Evolutionary conservation across 2,888 invertebrate species (phyloP).

Genomic region (Auanema freiburgensis): DNA sequence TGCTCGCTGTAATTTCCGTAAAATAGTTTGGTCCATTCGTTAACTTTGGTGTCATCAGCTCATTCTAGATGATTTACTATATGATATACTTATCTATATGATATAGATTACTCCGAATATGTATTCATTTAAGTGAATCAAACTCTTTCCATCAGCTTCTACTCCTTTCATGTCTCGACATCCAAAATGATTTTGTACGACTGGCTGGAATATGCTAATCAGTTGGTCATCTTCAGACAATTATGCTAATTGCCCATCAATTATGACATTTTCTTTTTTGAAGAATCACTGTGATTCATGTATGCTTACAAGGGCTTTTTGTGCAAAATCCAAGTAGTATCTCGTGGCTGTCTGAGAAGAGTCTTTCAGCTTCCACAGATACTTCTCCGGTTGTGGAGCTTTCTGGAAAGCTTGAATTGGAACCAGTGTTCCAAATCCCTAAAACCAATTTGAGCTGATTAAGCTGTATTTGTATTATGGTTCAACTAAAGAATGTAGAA

Average conservation of each 20-base stretch:
- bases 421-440: constrained; percentile 16
- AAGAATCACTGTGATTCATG: too few relatives aligned
- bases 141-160: constrained; percentile 10
- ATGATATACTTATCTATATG: neutral
- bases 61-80: neutral
- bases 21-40: constrained; percentile 9
- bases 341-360: constrained; percentile 7
- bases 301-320: constrained; percentile 6
- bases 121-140: constrained; percentile 18
- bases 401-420: neutral
- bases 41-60: constrained; percentile 11
- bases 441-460: neutral
- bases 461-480: neutral
- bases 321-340: constrained; percentile 16
- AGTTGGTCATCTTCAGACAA: neutral
- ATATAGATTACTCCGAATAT: constrained; percentile 10
- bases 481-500: constrained; percentile 14
- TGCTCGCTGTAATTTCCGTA: constrained; percentile 6
- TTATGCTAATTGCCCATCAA: too few relatives aligned
- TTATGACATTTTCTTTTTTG: too few relatives aligned
- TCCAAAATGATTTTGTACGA: constrained; percentile 7
- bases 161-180: constrained; percentile 12
- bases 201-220: constrained; percentile 3
- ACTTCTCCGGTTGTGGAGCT: constrained; percentile 9
- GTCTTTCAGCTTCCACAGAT: constrained; percentile 8